Percentiles rank a stretch among this genome's conserved stretches.
Evolutionary conservation across 1,140 invertebrate species (phyloP).

Genomic region (Aphelenchoides avenae): DNA sequence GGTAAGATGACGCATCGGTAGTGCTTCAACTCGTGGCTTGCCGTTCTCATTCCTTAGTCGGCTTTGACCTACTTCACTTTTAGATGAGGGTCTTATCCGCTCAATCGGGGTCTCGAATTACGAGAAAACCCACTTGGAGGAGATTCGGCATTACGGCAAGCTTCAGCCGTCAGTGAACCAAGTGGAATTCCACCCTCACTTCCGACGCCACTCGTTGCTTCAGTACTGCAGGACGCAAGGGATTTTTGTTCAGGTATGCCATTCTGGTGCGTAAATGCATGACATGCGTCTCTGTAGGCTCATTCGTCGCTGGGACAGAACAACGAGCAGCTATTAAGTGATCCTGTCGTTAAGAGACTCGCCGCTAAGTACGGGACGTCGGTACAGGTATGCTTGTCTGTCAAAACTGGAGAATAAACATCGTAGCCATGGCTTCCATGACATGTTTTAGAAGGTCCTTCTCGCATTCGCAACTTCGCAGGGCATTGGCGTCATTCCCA

Average conservation of each 20-base stretch:
- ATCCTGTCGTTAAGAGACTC: slow-evolving; percentile 38
- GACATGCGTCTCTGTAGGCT: no score
- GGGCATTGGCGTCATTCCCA: slow-evolving; percentile 52
- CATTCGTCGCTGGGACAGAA: slow-evolving; percentile 49
- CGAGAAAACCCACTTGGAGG: slow-evolving; percentile 69
- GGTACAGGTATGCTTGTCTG: no score
- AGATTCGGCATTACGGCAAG: slow-evolving; percentile 66
- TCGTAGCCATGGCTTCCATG: not conserved
- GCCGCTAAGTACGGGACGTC: slow-evolving; percentile 38
- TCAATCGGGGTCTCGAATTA: slow-evolving; percentile 81
- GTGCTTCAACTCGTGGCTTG: no score
- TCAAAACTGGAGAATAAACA: no score
- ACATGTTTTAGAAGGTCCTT: slow-evolving; percentile 39
- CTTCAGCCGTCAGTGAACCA: slow-evolving; percentile 74
- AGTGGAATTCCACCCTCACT: slow-evolving; percentile 62
- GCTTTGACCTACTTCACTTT: no score
- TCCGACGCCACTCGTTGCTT: slow-evolving; percentile 59
- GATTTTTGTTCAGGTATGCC: slow-evolving; percentile 62
- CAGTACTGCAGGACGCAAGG: slow-evolving; percentile 59
- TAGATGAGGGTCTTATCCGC: no score
- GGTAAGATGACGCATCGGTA: no score
- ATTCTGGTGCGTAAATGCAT: no score
- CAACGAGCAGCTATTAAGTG: slow-evolving; percentile 39
- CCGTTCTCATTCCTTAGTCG: no score
- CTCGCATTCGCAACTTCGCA: slow-evolving; percentile 47